These are phyloP conservation scores for Poecilobothrus nobilitatus DNA, from an alignment of 2,888 invertebrate species.

Conservation along the genomic window DNA sequence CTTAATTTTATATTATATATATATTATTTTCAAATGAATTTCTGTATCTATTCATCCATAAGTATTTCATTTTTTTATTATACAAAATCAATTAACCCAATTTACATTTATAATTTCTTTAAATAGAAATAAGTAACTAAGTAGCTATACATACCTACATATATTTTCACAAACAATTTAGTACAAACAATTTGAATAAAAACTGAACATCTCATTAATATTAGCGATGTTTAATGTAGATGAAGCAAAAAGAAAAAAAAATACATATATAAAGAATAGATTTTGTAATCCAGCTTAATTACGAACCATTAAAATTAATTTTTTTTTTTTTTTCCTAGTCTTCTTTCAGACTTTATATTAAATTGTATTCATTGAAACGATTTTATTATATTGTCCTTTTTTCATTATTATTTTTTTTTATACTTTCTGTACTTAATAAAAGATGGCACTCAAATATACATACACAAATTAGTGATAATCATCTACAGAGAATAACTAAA, in stretches of 20 bases:
- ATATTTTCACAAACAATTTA: neutral
- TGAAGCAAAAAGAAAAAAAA: neutral
- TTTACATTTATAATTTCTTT: neutral
- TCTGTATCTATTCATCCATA: neutral
- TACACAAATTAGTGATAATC: too few relatives aligned
- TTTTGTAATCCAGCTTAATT: too few relatives aligned
- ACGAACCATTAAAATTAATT: too few relatives aligned
- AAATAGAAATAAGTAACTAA: neutral
- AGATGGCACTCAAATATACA: too few relatives aligned
- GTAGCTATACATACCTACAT: neutral
- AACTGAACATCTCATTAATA: neutral
- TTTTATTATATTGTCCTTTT: too few relatives aligned
- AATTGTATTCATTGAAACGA: too few relatives aligned
- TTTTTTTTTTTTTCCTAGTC: too few relatives aligned
- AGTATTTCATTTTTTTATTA: neutral
- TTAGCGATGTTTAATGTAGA: neutral
- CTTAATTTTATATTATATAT: neutral
- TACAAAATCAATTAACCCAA: conserved; percentile 1
- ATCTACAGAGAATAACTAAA: too few relatives aligned
- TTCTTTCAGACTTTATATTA: too few relatives aligned
- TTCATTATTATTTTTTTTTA: too few relatives aligned
- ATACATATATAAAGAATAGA: too few relatives aligned
- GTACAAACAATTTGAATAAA: neutral
- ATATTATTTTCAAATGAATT: neutral
- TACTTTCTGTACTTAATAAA: too few relatives aligned